These are phyloP conservation scores for Anthoptus insignis DNA, from an alignment of 2,888 invertebrate species.

Conservation along the genomic window DNA sequence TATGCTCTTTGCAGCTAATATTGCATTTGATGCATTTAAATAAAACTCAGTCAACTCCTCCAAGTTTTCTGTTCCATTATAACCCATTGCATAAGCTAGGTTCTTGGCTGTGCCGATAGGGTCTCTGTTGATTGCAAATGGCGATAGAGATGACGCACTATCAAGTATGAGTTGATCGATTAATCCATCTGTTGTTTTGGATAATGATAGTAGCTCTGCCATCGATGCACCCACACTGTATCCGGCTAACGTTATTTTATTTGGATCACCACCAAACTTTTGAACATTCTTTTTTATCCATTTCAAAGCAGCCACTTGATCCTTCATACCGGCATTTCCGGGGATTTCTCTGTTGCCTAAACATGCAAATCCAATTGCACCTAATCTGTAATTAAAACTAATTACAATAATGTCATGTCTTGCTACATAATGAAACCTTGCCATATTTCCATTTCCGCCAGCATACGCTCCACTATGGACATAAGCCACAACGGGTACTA, in stretches of 20 bases:
- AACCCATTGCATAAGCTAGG: constrained; percentile 72
- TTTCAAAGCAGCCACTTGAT: constrained; percentile 92
- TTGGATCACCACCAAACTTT: constrained; percentile 93
- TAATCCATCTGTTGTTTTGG: constrained; percentile 67
- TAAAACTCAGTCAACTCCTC: constrained; percentile 75
- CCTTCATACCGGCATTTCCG: constrained; percentile 95
- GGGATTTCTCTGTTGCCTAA: constrained; percentile 88
- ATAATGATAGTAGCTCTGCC: constrained; percentile 71
- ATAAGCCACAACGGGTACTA: constrained; percentile 74
- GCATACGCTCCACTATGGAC: constrained; percentile 78
- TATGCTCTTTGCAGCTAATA: constrained; percentile 64
- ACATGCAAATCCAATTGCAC: constrained; percentile 90
- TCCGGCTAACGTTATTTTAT: constrained; percentile 93
- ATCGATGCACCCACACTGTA: constrained; percentile 92
- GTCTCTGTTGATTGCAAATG: constrained; percentile 72
- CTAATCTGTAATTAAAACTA: constrained; percentile 90
- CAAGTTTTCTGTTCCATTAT: constrained; percentile 66
- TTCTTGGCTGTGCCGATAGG: constrained; percentile 74
- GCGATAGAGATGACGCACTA: constrained; percentile 75
- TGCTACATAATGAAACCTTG: constrained; percentile 87
- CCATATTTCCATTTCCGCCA: constrained; percentile 75
- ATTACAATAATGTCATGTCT: constrained; percentile 89
- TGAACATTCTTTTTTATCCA: constrained; percentile 92
- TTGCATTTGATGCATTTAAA: constrained; percentile 59
- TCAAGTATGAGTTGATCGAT: constrained; percentile 74